These are phyloP conservation scores for Drosophila lacteicornis DNA, from an alignment of 1,140 invertebrate species.

Conservation along the genomic window DNA sequence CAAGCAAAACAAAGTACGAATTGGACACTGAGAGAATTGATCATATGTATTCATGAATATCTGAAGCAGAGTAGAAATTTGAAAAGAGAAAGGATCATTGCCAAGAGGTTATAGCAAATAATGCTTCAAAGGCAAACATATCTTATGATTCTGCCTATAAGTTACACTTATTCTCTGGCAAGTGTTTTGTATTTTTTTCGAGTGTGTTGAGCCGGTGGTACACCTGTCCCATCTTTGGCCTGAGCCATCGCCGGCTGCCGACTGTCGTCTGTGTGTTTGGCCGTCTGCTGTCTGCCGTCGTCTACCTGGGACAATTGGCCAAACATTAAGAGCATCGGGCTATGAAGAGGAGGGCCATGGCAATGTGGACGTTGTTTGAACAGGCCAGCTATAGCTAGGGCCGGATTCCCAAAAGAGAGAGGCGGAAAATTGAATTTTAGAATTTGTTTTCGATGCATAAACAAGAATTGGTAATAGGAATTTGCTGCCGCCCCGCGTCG, in stretches of 20 bases:
- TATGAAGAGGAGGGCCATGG: conserved; percentile 4
- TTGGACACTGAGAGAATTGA: conserved; percentile 11
- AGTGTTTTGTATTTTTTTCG: not conserved
- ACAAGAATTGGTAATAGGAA: conserved; percentile 57
- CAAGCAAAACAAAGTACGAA: conserved; percentile 36
- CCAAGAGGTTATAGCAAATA: no score
- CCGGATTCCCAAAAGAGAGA: conserved; percentile 42
- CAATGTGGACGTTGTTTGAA: conserved; percentile 51
- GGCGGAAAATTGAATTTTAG: conserved; percentile 45
- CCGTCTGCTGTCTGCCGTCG: conserved; percentile 25
- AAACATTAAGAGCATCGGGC: conserved; percentile 48
- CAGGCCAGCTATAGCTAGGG: not conserved
- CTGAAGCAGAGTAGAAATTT: not conserved
- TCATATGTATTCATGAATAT: no score
- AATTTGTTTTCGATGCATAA: conserved; percentile 74
- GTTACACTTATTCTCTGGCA: not conserved
- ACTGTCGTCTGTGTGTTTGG: conserved; percentile 25
- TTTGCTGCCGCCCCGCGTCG: not conserved
- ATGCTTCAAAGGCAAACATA: no score
- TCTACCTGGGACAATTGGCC: conserved; percentile 50
- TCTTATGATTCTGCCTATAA: no score
- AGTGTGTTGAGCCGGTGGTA: conserved; percentile 13
- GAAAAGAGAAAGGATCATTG: no score
- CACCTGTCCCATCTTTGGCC: conserved; percentile 46
- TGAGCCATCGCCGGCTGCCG: conserved; percentile 18